Base-by-base conservation (phyloP, 2,113 vertebrate species). In the Cottus gobio region DNA sequence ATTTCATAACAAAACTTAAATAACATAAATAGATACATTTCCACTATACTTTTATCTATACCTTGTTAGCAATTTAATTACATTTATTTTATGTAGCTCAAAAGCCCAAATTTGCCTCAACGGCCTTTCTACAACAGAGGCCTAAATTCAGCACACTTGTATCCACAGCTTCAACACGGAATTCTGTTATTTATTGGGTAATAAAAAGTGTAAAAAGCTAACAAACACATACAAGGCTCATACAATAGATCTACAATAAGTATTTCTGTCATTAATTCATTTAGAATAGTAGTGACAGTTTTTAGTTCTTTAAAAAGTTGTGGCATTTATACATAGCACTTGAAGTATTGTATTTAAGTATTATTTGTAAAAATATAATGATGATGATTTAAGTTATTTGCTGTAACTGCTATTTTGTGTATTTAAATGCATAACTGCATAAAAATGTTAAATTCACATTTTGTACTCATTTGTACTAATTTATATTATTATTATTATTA, bases 1-100 rank as follows among this genome's bases (percentile, higher is more conserved):
- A 12, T 84, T 79, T 83, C 34, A 72, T 46, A 46, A 71, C 16
- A 65, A 77, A 72, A 56, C 26, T 52, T 67, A 24, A 57, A 31
- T 48, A 20, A 39, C 13, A 31, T 42, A 48, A 34, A 68, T n/a
- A 2, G 6, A 46, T 66, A 5, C 2, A 67, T 34, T 52, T 68
- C 6, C n/a, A 30, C 42, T 46, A 7, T 28, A 5, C 2, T 64
- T 30, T 39, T 30, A 13, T n/a, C 2, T 39, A 18, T 63, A 57
- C 24, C 0, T 34, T 68, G 11, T 63, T 26, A 13, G 30, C 0
- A 68, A 18, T 34, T 50, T 15, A 67, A 67, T 26, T 26, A 1
- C 24, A 56, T 56, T 56, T 12, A 24, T 56, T 54, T 13, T 26
- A 1, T 56, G 11, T 6, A 26, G 46, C 6, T 2, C 2, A 48